Base-by-base conservation (phyloP, 2,797 vertebrate species). In the Acestrorhynchus altus region DNA sequence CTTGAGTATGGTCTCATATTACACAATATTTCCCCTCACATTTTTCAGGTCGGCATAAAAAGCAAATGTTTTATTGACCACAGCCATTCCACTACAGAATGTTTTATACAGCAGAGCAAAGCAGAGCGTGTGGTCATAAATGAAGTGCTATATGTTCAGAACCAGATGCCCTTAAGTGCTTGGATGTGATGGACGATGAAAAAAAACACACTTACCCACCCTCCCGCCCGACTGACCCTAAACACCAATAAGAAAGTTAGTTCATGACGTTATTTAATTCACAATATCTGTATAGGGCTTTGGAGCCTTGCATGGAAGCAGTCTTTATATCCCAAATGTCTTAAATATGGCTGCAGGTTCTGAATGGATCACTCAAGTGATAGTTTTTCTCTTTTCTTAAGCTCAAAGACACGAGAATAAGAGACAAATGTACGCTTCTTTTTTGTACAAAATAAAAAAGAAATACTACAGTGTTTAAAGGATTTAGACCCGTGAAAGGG, bases 161-260 rank as follows among this genome's bases (percentile, higher is more conserved):
- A 91, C 86, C 81, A 80, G 83, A 90, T 85, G 89, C 83, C 83
- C 70, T 64, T 93, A 94, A 94, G 93, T 94, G 93, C 93, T 92
- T 82, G 61, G 78, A 90, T 83, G 82, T 86, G 86, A 81, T 72
- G 72, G 26, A 70, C 65, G 64, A 81, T 67, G 52, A 67, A 74
- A 71, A 35, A 35, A 35, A 61, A 81, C 61, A 74, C 20, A 72
- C 22, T 40, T 40, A 65, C 72, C 49, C 54, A 80, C 28, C 20
- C 60, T 69, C 40, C 57, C 35, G 47, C 35, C 63, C 63, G 72
- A 76, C 28, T 70, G 4, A 57, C 63, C 65, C 64, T 9, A 73
- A 46, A 83, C 73, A 77, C 75, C 49, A 42, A 74, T 65, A 85
- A 59, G 66, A 77, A 84, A 74, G 70, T 80, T 81, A 75, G 77